phyloP scores from a whole-genome alignment of 2,797 vertebrate species.

The Macrochelys suwanniensis region DNA sequence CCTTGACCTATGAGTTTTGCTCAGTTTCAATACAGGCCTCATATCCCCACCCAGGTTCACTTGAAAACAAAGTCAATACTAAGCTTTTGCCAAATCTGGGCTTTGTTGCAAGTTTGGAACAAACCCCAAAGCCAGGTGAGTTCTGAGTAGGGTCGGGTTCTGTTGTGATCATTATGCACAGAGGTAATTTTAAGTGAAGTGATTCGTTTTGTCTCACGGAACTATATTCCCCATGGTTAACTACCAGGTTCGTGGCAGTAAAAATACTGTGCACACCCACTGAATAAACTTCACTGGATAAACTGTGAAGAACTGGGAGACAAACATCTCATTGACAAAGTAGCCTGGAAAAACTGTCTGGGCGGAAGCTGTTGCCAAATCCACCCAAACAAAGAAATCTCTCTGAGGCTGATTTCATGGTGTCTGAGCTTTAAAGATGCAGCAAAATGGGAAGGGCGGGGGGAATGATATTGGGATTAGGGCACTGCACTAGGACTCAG shows the following conservation, averaged over 20 bases:
- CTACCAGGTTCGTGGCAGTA: background rate
- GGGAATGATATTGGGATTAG: background rate
- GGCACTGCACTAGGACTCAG: background rate
- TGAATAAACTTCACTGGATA: conserved; percentile 64
- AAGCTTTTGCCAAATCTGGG: background rate
- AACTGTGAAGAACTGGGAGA: conserved; percentile 37
- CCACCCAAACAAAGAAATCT: conserved; percentile 18
- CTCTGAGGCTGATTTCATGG: background rate
- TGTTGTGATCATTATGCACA: background rate
- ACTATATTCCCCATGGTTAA: conserved; percentile 24
- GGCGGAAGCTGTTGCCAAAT: background rate
- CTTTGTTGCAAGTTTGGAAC: background rate
- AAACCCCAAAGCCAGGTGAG: background rate
- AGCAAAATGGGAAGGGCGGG: background rate
- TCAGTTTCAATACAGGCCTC: fast-evolving
- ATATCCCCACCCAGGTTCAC: background rate
- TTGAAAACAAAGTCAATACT: background rate
- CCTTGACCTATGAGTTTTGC: fast-evolving
- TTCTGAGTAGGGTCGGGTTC: conserved; percentile 3
- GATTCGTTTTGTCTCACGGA: conserved; percentile 40
- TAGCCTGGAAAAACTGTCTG: background rate
- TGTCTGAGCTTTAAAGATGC: background rate
- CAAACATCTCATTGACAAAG: conserved; percentile 66
- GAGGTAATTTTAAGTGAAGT: background rate
- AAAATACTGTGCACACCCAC: conserved; percentile 40